Conservation (phyloP, 2,113 vertebrate species). For the Erinaceus europaeus region DNA sequence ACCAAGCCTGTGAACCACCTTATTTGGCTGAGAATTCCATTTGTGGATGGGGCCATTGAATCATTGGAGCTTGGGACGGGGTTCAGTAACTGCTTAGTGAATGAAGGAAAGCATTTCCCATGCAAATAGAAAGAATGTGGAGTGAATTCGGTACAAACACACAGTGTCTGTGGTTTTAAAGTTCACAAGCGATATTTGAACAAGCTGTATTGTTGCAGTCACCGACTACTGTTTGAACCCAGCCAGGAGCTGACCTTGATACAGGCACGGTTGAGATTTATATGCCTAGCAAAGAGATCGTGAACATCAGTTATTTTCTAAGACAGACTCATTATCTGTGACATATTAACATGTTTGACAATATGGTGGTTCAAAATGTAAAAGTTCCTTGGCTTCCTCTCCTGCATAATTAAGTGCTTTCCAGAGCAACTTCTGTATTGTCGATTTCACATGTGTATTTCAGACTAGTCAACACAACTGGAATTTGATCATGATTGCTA, state of each 20-base stretch:
- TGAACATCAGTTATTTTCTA: not conserved
- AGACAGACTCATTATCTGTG: not conserved
- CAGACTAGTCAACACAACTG: constrained; percentile 24
- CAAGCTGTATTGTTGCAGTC: not conserved
- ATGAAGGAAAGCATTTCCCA: constrained; percentile 11
- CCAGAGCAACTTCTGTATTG: not conserved
- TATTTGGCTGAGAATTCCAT: not conserved
- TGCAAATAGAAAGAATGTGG: not conserved
- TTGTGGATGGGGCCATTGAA: not conserved
- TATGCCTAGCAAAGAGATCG: not conserved
- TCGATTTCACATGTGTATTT: constrained; percentile 29
- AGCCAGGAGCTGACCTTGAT: not conserved
- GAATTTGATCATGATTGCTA: constrained; percentile 24
- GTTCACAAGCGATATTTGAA: not conserved
- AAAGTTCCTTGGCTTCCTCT: not conserved
- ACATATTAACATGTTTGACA: not conserved
- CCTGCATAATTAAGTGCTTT: constrained; percentile 44
- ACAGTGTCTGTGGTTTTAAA: not conserved
- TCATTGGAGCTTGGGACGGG: not conserved
- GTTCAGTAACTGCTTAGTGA: not conserved
- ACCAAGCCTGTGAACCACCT: not conserved
- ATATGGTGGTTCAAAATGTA: not conserved
- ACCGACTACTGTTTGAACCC: not conserved
- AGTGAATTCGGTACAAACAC: not conserved
- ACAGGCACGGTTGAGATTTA: not conserved